Base-by-base conservation (phyloP, 92 coral and sea anemone genomes). In the Desmophyllum pertusum region DNA sequence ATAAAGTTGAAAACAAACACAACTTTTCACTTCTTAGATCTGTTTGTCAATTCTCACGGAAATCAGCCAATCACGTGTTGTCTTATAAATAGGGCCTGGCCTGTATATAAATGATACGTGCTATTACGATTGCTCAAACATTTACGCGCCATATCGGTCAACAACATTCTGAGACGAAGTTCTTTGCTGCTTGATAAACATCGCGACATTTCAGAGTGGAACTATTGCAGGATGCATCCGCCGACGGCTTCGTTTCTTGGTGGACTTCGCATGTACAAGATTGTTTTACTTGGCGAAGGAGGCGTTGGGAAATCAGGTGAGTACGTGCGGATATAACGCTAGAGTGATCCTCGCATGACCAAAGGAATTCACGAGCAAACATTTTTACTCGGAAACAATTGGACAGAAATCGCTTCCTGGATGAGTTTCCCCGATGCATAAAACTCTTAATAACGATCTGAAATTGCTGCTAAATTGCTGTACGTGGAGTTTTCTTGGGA, bases 251-350 rank as follows among this genome's bases (percentile, higher is more conserved):
- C 87, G 6, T 91, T 84, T 73, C 94, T 89, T 4, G 92, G 92
- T 8, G 91, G 89, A 30, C 89, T 91, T 41, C 94, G 94, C n/a
- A 70, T 88, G 63, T 91, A 91, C 71, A 91, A 91, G 71, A 64
- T 91, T 15, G 94, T 91, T 29, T 70, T 91, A 53, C 82, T 91
- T 41, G 94, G 94, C 4, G 94, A 91, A 73, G 94, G 94, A 1
- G 94, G 94, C 13, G 94, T 91, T 0, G 94, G 94, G 23, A 91
- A 91, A 51, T 91, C 94, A 80, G 94, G 94, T 91, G 55, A 42
- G 85, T 67, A 23, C 42, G 42, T 38, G 42, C 13, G 25, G 25
- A 25, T 15, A 59, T 25, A 59, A 27, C 65, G 35, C 33, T 59
- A 59, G 33, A 29, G 4, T 38, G 25, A 33, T 35, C 41, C 2